Evolutionary conservation across 2,797 vertebrate species (phyloP).

Genomic region (Xenentodon cancila): DNA sequence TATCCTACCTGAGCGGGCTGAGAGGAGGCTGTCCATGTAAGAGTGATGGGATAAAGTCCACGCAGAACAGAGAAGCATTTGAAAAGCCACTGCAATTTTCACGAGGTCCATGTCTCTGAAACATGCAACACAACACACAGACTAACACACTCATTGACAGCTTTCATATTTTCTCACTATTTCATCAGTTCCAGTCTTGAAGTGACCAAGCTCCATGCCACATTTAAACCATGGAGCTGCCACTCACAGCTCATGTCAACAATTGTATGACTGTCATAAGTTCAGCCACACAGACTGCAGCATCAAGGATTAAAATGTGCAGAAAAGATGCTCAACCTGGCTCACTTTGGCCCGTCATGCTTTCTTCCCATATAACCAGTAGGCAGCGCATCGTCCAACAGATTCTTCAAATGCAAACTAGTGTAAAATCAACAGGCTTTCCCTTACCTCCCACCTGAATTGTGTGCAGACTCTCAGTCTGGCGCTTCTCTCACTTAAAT

Average conservation of each 20-base stretch:
- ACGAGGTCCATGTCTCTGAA: constrained; percentile 78
- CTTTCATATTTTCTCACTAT: constrained; percentile 53
- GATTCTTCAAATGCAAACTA: neutral
- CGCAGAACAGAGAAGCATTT: constrained; percentile 83
- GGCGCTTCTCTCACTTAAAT: constrained; percentile 33
- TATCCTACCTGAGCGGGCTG: constrained; percentile 85
- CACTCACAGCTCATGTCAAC: constrained; percentile 31
- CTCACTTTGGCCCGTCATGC: neutral
- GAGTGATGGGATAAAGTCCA: constrained; percentile 77
- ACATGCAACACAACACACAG: constrained; percentile 34
- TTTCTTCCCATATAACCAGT: neutral
- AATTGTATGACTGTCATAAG: constrained; percentile 7
- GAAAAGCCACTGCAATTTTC: constrained; percentile 80
- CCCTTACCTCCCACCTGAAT: constrained; percentile 61
- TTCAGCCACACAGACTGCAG: constrained; percentile 12
- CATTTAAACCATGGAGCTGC: constrained; percentile 36
- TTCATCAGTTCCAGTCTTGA: constrained; percentile 48
- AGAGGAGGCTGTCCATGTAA: constrained; percentile 80
- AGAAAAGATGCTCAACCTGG: constrained; percentile 16
- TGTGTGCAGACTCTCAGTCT: constrained; percentile 42
- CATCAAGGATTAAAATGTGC: neutral
- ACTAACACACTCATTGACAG: constrained; percentile 62
- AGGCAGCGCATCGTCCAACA: neutral
- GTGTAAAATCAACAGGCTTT: constrained; percentile 8
- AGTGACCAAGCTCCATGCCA: constrained; percentile 24